A percentile compares a stretch with the other conserved stretches of the same genome.
These are phyloP conservation scores for Labrus mixtus DNA, from an alignment of 2,113 vertebrate genomes.

Conservation along the genomic window DNA sequence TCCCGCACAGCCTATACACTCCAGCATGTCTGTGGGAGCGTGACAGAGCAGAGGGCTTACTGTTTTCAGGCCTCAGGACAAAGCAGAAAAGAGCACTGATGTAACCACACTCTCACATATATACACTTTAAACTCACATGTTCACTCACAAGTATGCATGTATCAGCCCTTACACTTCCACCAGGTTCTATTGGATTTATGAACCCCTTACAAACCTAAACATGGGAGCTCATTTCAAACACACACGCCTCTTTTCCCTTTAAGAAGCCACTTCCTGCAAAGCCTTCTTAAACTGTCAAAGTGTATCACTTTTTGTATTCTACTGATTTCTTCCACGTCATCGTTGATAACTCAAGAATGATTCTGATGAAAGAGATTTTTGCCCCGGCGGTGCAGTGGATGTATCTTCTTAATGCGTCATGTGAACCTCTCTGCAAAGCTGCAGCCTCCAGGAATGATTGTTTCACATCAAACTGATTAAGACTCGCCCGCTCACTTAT, in stretches of 20 bases:
- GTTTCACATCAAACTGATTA: constrained; percentile 21
- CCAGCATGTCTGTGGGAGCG: constrained; percentile 35
- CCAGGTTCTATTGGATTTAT: neutral
- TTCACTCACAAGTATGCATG: neutral
- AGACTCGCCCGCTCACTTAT: neutral
- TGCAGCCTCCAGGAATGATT: constrained; percentile 2
- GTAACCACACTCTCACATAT: constrained; percentile 11
- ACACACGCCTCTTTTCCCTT: neutral
- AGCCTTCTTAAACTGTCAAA: constrained; percentile 2
- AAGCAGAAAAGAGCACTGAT: constrained; percentile 22
- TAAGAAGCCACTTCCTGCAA: constrained; percentile 9
- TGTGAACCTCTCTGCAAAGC: neutral
- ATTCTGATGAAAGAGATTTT: constrained; percentile 24
- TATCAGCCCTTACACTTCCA: neutral
- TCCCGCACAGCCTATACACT: constrained; percentile 51
- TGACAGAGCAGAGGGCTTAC: constrained; percentile 18
- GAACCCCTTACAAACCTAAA: neutral
- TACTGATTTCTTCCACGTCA: constrained; percentile 4
- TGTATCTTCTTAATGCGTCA: neutral
- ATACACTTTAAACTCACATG: neutral
- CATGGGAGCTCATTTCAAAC: neutral
- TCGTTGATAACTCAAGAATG: constrained; percentile 23
- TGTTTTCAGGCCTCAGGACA: constrained; percentile 28
- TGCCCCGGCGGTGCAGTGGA: neutral
- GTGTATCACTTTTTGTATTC: neutral